A percentile compares a stretch with the other conserved stretches of the same genome.
phyloP scores from a whole-genome alignment of 2,888 invertebrate genomes.

The Zelleria hepariella region DNA sequence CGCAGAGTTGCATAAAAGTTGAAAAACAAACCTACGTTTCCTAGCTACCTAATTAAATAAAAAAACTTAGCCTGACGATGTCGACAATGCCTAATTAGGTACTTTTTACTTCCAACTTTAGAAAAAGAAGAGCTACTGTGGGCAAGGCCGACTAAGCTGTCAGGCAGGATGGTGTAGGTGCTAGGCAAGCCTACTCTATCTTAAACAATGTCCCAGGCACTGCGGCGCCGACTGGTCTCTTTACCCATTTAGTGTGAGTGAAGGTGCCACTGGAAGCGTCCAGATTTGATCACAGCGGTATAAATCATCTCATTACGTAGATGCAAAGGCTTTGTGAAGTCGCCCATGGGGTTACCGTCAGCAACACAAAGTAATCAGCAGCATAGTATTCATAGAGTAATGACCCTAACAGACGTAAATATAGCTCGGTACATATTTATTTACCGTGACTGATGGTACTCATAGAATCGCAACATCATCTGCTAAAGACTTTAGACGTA shows the following conservation, averaged over 20 bases:
- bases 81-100: not conserved
- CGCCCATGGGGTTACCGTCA: not conserved
- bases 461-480: not conserved
- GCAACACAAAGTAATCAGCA: not conserved
- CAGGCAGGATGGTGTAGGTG: no score
- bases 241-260: no score
- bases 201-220: no score
- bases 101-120: not conserved
- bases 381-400: not conserved
- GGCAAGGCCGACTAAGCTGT: no score
- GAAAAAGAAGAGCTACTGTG: no score
- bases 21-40: not conserved
- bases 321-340: no score
- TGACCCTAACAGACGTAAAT: not conserved
- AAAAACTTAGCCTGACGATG: not conserved
- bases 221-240: no score
- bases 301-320: no score
- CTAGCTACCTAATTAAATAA: not conserved
- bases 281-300: no score
- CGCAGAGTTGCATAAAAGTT: not conserved
- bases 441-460: not conserved
- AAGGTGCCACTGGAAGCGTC: no score
- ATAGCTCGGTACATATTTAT: no score
- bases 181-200: no score
- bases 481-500: not conserved